Conservation (phyloP, 2,888 invertebrate genomes). For the Sminthurinus aureus region DNA sequence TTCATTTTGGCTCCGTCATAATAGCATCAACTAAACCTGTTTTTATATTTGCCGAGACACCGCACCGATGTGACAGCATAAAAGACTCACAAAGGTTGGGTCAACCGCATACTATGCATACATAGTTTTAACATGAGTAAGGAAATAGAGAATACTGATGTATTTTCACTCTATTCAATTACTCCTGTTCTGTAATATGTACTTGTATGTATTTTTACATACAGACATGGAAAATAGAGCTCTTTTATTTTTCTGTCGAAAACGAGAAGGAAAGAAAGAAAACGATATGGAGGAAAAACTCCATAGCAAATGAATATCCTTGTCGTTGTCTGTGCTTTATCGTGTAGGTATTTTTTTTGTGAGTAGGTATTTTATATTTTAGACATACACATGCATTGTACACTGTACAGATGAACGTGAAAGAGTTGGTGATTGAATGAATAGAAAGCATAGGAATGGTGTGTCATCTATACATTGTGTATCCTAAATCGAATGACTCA, state of each 20-base stretch:
- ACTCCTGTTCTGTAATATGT: background rate
- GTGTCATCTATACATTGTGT: background rate
- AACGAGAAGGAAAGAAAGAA: too few species aligned
- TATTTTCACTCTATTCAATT: background rate
- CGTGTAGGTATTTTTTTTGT: background rate
- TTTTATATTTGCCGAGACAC: conserved; percentile 34
- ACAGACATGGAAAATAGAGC: background rate
- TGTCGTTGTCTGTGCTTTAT: background rate
- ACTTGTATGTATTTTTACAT: too few species aligned
- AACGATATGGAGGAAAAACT: background rate
- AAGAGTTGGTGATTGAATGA: background rate
- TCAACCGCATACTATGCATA: conserved; percentile 6
- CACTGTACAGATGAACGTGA: background rate
- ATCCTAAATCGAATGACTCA: conserved; percentile 15
- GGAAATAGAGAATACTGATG: background rate
- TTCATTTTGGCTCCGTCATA: conserved; percentile 46
- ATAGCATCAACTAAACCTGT: conserved; percentile 39
- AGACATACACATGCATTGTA: background rate
- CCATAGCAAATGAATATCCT: conserved; percentile 10
- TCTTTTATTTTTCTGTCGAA: background rate
- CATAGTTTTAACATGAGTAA: too few species aligned
- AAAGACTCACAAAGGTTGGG: conserved; percentile 28
- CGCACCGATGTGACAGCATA: conserved; percentile 24
- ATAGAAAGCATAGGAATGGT: conserved; percentile 11
- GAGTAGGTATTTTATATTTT: background rate